These are phyloP conservation scores for Adoxophyes honmai DNA, from an alignment of 1,140 invertebrate species.

Conservation along the genomic window DNA sequence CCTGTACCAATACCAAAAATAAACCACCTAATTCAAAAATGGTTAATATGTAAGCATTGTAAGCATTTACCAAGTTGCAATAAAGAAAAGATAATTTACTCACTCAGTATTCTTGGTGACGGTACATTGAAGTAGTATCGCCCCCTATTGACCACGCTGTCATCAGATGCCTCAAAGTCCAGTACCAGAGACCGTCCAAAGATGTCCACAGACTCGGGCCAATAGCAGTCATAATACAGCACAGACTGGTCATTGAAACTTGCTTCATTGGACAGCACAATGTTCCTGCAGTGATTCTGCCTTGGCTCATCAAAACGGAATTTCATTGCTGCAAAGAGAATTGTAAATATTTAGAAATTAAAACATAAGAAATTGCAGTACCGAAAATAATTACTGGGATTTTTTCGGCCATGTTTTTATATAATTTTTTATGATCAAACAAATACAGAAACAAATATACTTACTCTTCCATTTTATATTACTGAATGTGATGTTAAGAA, in stretches of 20 bases:
- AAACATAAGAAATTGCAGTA: too few species aligned
- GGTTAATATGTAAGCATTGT: too few species aligned
- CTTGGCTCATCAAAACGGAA: conserved; percentile 52
- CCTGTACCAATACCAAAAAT: too few species aligned
- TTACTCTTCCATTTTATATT: conserved; percentile 73
- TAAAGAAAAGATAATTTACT: conserved; percentile 25
- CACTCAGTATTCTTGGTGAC: conserved; percentile 55
- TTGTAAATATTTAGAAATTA: background rate
- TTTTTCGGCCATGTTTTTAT: too few species aligned
- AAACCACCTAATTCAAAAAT: too few species aligned
- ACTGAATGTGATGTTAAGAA: conserved; percentile 63
- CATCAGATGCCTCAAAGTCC: conserved; percentile 56
- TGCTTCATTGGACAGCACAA: conserved; percentile 57
- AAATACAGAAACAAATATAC: conserved; percentile 21
- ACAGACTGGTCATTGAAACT: conserved; percentile 59
- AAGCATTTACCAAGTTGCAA: too few species aligned
- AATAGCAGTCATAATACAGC: conserved; percentile 66
- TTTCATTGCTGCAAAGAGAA: conserved; percentile 54
- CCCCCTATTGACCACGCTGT: conserved; percentile 52
- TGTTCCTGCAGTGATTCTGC: conserved; percentile 58
- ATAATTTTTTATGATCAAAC: too few species aligned
- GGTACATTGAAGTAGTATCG: conserved; percentile 66
- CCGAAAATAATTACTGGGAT: too few species aligned
- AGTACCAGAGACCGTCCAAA: conserved; percentile 47
- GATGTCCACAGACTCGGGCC: conserved; percentile 42